Conservation (phyloP, 2,888 invertebrate species). For the Apodemia mormo region DNA sequence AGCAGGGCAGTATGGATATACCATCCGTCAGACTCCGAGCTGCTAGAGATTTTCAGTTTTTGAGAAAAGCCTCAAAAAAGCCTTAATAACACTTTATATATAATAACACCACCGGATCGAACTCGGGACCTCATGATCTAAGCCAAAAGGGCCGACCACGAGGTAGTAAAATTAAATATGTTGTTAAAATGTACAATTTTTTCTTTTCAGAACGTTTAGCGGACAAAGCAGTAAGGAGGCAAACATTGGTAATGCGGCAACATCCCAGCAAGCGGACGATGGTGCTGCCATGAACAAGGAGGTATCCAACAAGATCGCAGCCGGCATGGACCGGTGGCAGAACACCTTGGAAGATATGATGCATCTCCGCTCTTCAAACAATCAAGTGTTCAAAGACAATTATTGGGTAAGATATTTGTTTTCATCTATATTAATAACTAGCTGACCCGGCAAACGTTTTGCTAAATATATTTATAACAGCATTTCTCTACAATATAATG, state of each 20-base stretch:
- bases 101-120: too few relatives aligned
- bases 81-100: too few relatives aligned
- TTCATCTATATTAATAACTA: too few relatives aligned
- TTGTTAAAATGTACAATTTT: conserved; percentile 10
- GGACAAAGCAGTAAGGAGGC: conserved; percentile 49
- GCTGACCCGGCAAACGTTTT: too few relatives aligned
- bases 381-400: conserved; percentile 82
- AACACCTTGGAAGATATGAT: conserved; percentile 76
- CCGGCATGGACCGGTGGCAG: conserved; percentile 79
- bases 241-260: conserved; percentile 42
- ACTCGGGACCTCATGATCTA: too few relatives aligned
- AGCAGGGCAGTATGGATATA: too few relatives aligned
- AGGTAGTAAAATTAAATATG: not conserved
- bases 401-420: conserved; percentile 72
- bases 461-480: too few relatives aligned
- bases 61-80: too few relatives aligned
- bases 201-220: conserved; percentile 57
- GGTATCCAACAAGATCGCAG: conserved; percentile 69
- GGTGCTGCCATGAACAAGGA: conserved; percentile 66
- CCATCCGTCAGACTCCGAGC: too few relatives aligned
- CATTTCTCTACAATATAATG: too few relatives aligned
- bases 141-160: too few relatives aligned
- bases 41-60: too few relatives aligned
- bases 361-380: conserved; percentile 67
- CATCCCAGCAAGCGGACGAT: conserved; percentile 44